A percentile compares a stretch with the other conserved stretches of the same genome.
Evolutionary conservation across 2,797 vertebrate species (phyloP).

Genomic region (Ciconia nigra): DNA sequence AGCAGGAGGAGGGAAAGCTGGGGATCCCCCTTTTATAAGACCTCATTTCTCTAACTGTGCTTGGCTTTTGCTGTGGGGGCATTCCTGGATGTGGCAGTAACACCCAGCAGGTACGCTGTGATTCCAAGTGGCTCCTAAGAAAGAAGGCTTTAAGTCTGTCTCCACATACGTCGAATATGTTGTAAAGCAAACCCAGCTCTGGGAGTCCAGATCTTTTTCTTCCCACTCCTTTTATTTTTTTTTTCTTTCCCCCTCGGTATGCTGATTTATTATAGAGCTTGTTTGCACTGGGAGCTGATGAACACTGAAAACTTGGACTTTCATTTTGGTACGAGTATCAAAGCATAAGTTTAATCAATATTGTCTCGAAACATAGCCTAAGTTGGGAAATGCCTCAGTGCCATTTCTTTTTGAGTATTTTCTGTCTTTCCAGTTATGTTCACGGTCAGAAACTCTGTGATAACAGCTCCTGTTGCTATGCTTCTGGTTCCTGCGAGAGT

Average conservation of each 20-base stretch:
- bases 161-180: fast-evolving
- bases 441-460: neutral
- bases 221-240: neutral
- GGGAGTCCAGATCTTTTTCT: neutral
- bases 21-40: neutral
- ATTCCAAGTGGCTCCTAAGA: neutral
- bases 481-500: neutral
- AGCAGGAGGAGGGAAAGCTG: neutral
- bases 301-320: neutral
- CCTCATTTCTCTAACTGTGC: neutral
- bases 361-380: neutral
- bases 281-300: neutral
- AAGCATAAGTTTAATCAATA: neutral
- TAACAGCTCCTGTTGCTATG: neutral
- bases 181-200: neutral
- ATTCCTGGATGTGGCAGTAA: neutral
- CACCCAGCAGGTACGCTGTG: no score
- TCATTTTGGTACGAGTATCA: neutral
- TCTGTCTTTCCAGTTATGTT: neutral
- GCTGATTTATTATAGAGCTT: neutral
- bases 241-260: neutral
- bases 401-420: neutral
- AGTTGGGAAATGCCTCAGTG: neutral
- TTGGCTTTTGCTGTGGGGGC: neutral
- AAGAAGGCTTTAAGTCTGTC: neutral